Base-by-base conservation (phyloP, 2,888 invertebrate species). In the Nymphalis polychloros region DNA sequence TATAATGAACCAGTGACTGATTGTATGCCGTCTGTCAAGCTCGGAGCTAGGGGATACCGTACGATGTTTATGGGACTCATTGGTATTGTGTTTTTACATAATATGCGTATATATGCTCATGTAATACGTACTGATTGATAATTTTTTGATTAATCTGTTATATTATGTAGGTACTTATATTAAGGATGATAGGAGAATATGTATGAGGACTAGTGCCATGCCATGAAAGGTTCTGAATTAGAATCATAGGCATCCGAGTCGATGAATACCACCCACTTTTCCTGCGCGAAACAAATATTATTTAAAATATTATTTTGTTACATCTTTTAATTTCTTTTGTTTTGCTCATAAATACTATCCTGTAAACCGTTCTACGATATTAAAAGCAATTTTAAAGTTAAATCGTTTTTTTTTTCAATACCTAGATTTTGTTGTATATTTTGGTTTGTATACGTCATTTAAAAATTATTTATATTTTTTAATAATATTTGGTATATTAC, bases 201-300 rank as follows among this genome's bases (percentile, higher is more conserved):
- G 85, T 90, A 86, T 90, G 85, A 89, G 88, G 92, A 91, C 92
- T 90, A 88, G 92, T 92, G 92, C 92, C 92, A 92, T 92, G 92
- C 90, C 91, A 81, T 92, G 92, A 92, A 92, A 91, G 91, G 91
- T 92, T 92, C 92, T 91, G 87, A 84, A 85, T 86, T 90, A 90
- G 91, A 92, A 92, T 92, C 91, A 81, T 87, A 85, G 92, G 91
- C 92, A 91, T 92, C 41, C 80, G 83, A 89, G 88, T 90, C 89
- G 83, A 89, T 90, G 89, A 87, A 88, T 92, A 91, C 92, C 92
- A 92, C 92, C 92, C 92, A 92, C 92, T 92, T 88, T 90, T 91
- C 89, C 88, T 89, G 87, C 84, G 86, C 83, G 82, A 87, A 85
- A 83, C 80, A 82, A 83, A 86, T 87, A 85, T 81, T 81, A 82